Evolutionary conservation across 2,888 invertebrate species (phyloP), one percentile per base, ranked within the genome.

Genomic region (Pardosa pseudoannulata): DNA sequence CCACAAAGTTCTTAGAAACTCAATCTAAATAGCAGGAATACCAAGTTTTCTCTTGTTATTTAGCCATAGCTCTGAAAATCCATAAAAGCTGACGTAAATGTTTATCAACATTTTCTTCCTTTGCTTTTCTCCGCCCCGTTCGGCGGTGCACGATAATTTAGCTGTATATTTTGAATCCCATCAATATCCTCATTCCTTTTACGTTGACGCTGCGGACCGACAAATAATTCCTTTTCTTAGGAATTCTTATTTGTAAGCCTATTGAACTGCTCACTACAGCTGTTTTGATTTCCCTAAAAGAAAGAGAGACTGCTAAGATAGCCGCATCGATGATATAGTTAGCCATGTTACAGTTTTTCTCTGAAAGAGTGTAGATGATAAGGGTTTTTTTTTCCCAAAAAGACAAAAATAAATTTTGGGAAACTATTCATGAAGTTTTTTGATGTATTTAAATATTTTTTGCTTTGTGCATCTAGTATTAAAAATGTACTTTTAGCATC

Each of bases 71-170:
- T 46, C 16, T 16, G 46, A 16, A 46, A 46, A 46, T 46, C 46
- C 16, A 46, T 46, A 46, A 16, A 46, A 46, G 46, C 36, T 46
- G 46, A 46, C 46, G 46, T 46, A 46, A 46, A 46, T 46, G 46
- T 46, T 46, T 46, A 46, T 46, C 46, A 46, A 46, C 46, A 16
- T 46, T 46, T 46, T 46, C 46, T 46, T 46, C 16, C 36, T 36
- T 9, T 46, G 16, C 46, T 46, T 16, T 13, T 2, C 16, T 7
- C 16, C 46, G 9, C 9, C 46, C 46, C 46, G 16, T 46, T 46
- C 46, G 13, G 16, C 16, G 9, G 46, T 16, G 16, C 46, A 46
- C 16, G 46, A 46, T 46, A 16, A 46, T 46, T 46, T 46, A n/a
- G n/a, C 46, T 46, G 46, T 46, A 6, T 46, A 46, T 2, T 46